Evolutionary conservation across 2,888 invertebrate species (phyloP).

Genomic region (Ennomos erosarius): DNA sequence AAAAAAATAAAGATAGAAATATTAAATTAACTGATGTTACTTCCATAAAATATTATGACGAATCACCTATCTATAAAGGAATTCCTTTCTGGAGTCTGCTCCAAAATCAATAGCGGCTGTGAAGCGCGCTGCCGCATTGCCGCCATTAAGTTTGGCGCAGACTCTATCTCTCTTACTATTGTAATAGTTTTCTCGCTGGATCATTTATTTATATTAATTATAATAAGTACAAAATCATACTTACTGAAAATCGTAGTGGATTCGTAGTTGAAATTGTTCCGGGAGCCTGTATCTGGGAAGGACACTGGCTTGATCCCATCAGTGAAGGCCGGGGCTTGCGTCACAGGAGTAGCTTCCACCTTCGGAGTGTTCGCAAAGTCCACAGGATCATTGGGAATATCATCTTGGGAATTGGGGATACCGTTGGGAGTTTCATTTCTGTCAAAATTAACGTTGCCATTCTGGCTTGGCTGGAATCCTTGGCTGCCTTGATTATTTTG

Average conservation of each 20-base stretch:
- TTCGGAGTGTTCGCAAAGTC: slow-evolving; percentile 23
- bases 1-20: no score
- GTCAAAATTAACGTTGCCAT: slow-evolving; percentile 18
- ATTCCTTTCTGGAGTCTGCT: no score
- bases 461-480: background rate
- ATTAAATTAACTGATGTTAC: no score
- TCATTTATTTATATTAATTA: no score
- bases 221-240: slow-evolving; percentile 16
- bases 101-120: no score
- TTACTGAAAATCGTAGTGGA: slow-evolving; percentile 35
- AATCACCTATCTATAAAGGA: no score
- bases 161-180: no score
- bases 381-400: slow-evolving; percentile 33
- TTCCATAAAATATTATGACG: no score
- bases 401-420: slow-evolving; percentile 24
- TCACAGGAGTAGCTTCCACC: slow-evolving; percentile 9
- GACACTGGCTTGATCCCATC: slow-evolving; percentile 12
- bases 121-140: no score
- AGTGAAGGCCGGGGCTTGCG: slow-evolving; percentile 4
- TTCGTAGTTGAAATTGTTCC: slow-evolving; percentile 39
- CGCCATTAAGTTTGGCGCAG: no score
- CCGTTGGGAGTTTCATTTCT: slow-evolving; percentile 21
- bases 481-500: no score
- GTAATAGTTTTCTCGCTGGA: no score
- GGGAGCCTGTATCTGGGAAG: slow-evolving; percentile 28